Percentiles rank a stretch among this genome's conserved stretches.
These are phyloP conservation scores for Zaprionus africanus DNA, from an alignment of 1,140 invertebrate genomes.

Conservation along the genomic window DNA sequence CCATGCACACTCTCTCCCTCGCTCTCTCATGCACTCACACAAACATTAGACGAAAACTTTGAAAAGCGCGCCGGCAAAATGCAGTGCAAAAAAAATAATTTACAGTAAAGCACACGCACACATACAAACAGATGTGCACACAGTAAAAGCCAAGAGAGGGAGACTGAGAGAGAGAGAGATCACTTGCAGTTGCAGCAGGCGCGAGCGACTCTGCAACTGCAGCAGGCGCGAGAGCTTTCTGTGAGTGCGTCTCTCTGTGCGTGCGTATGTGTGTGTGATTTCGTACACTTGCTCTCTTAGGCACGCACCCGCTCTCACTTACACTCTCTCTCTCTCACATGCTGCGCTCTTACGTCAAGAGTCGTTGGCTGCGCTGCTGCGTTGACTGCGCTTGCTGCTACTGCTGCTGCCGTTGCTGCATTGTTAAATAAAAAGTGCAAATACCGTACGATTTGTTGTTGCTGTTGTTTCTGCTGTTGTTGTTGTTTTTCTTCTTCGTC, in stretches of 20 bases:
- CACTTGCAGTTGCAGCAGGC: slow-evolving; percentile 65
- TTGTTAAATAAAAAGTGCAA: slow-evolving; percentile 80
- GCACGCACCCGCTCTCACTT: slow-evolving; percentile 2
- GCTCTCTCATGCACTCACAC: slow-evolving; percentile 29
- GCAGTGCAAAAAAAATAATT: slow-evolving; percentile 65
- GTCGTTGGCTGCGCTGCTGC: slow-evolving; percentile 11
- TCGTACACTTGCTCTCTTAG: slow-evolving; percentile 1
- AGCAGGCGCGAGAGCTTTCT: slow-evolving; percentile 3
- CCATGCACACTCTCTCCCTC: slow-evolving; percentile 10
- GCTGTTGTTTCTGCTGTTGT: slow-evolving; percentile 38
- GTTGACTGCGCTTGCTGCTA: slow-evolving; percentile 6
- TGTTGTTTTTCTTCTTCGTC: slow-evolving; percentile 33
- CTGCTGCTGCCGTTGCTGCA: slow-evolving; percentile 33
- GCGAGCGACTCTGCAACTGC: slow-evolving; percentile 12
- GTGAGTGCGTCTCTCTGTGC: background rate
- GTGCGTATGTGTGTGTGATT: slow-evolving; percentile 3
- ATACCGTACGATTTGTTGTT: slow-evolving; percentile 69
- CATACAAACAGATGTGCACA: background rate
- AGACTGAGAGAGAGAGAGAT: slow-evolving; percentile 43
- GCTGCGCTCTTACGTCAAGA: slow-evolving; percentile 27
- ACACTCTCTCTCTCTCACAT: background rate
- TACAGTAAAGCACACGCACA: slow-evolving; percentile 65
- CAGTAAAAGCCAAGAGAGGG: background rate
- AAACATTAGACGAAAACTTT: slow-evolving; percentile 64
- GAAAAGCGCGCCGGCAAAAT: slow-evolving; percentile 79